These are phyloP conservation scores for Artibeus jamaicensis DNA, from an alignment of 2,797 vertebrate genomes.

Conservation along the genomic window DNA sequence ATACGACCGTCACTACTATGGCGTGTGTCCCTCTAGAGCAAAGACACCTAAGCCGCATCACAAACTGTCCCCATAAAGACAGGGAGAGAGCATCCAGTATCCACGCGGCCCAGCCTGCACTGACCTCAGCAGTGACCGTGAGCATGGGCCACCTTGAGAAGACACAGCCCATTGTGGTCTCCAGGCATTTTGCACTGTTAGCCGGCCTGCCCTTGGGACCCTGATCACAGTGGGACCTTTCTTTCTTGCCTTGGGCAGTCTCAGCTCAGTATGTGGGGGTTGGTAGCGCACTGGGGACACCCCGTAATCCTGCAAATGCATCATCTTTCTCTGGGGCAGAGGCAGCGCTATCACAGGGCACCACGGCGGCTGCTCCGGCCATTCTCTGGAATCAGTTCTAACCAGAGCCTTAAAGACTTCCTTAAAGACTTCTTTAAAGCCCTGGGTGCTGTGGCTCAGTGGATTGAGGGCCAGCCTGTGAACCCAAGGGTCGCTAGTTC, in stretches of 20 bases:
- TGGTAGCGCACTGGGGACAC: no score
- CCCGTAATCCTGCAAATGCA: no score
- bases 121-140: background rate
- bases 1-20: accelerated
- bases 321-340: no score
- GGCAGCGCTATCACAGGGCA: accelerated
- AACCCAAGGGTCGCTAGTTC: no score
- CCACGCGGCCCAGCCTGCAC: background rate
- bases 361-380: accelerated
- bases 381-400: background rate
- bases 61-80: no score
- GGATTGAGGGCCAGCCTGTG: no score
- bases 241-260: background rate
- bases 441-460: no score
- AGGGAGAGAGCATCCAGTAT: no score
- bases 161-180: background rate
- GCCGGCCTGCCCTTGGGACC: background rate
- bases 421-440: background rate
- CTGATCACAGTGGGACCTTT: accelerated
- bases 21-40: background rate
- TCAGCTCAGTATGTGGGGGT: background rate
- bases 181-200: background rate
- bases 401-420: background rate
- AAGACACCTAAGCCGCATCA: background rate
- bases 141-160: background rate